Evolutionary conservation across 2,113 vertebrate genomes (phyloP), one percentile per base, ranked within the genome.

Genomic region (Lophochroa leadbeateri): DNA sequence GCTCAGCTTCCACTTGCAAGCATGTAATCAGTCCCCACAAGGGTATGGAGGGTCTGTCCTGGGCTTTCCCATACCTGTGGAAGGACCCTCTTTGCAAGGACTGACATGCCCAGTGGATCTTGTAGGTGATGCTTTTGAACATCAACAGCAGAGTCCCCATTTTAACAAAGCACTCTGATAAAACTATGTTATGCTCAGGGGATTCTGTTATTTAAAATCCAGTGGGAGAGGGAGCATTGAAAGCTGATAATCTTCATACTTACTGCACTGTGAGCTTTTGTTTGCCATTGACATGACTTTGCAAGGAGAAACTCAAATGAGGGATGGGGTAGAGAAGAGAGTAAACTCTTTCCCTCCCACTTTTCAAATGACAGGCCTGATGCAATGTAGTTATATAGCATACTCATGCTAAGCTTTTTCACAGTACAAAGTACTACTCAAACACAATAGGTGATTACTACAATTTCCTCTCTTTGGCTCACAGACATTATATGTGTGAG

Each of bases 401-500:
- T 20, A 80, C 72, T 91, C 79, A 85, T 23, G 46, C 52, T 84
- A 88, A 85, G 90, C 75, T 93, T 82, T 95, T 91, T 63, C 84
- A 61, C 87, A 88, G 83, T 47, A 87, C 84, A 87, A 90, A 95
- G 74, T 79, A 53, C 84, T 96, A 46, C 68, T 96, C 87, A 89
- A 68, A 90, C 81, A 92, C 89, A 92, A 92, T 85, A 60, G 82
- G 78, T 86, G 90, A 96, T 96, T 89, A 93, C 85, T 58, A 94
- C 84, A 77, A 80, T 93, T 90, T 86, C 82, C 84, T 77, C 71
- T 74, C 81, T 91, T 79, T 74, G 63, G n/a, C 67, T 94, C 53
- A 53, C 23, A 65, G 46, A 90, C 44, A 84, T 63, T 70, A 33
- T 84, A 80, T 69, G 67, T 17, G 27, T 77, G 94, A 94, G 71